phyloP scores from a whole-genome alignment of 2,113 vertebrate species.

The Mandrillus leucophaeus region DNA sequence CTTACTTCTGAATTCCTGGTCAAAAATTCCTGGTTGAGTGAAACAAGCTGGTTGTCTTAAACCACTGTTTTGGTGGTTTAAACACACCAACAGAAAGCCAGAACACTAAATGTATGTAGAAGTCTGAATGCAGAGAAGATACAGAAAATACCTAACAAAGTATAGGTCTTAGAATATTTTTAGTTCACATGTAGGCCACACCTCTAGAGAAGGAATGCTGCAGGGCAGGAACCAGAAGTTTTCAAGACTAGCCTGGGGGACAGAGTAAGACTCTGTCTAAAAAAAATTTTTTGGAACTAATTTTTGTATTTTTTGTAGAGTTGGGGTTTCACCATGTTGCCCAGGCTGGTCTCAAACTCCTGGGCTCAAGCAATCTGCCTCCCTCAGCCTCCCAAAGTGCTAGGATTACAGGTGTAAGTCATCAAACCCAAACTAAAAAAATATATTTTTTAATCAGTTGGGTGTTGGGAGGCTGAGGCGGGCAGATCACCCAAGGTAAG shows the following conservation, averaged over 20 bases:
- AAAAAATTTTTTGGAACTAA: no score
- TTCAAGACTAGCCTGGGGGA: no score
- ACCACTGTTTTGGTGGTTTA: neutral
- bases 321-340: no score
- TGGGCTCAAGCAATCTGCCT: no score
- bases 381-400: no score
- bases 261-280: no score
- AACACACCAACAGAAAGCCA: neutral
- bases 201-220: neutral
- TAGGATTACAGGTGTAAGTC: no score
- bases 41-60: neutral
- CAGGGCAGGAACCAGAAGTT: neutral
- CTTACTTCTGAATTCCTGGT: neutral
- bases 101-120: neutral
- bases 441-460: no score
- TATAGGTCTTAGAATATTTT: slow-evolving; percentile 6
- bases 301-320: neutral
- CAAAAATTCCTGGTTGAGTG: neutral
- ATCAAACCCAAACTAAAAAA: no score
- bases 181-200: neutral
- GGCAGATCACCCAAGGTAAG: no score
- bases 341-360: no score
- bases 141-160: neutral
- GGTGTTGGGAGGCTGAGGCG: no score
- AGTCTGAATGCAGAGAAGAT: neutral